Percentiles rank a stretch among this genome's conserved stretches.
Evolutionary conservation across 1,140 invertebrate genomes (phyloP).

Genomic region (Cydia fagiglandana): DNA sequence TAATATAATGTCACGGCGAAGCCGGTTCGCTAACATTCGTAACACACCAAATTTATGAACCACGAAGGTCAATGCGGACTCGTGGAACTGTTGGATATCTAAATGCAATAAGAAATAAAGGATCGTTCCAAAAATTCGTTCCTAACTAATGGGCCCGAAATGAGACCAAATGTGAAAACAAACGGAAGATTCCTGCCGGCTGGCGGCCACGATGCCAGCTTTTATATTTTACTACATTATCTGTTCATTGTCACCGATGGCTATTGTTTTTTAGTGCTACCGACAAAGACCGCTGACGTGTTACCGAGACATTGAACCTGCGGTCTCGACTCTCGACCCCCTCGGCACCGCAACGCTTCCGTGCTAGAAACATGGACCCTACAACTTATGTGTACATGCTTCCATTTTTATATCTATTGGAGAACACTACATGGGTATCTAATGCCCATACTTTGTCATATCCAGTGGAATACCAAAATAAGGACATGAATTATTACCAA

Average conservation of each 20-base stretch:
- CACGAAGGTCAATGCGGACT: slow-evolving; percentile 37
- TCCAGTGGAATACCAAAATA: too few species aligned
- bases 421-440: not conserved
- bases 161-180: slow-evolving; percentile 27
- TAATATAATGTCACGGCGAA: slow-evolving; percentile 55
- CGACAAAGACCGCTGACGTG: slow-evolving; percentile 52
- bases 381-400: slow-evolving; percentile 40
- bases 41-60: slow-evolving; percentile 27
- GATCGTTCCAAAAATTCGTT: slow-evolving; percentile 16
- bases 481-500: too few species aligned
- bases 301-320: slow-evolving; percentile 63
- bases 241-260: slow-evolving; percentile 57
- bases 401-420: slow-evolving; percentile 30
- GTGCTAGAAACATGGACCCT: slow-evolving; percentile 57
- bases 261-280: slow-evolving; percentile 60
- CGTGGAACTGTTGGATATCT: not conserved
- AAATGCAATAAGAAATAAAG: slow-evolving; percentile 16
- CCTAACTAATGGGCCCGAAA: slow-evolving; percentile 23
- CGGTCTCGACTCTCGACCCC: slow-evolving; percentile 48
- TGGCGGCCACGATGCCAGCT: slow-evolving; percentile 42
- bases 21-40: slow-evolving; percentile 49
- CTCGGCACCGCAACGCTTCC: slow-evolving; percentile 45
- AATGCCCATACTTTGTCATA: too few species aligned
- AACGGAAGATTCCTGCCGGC: slow-evolving; percentile 13
- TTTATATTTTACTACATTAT: slow-evolving; percentile 61